Evolutionary conservation across 2,113 vertebrate genomes (phyloP), one percentile per base, ranked within the genome.

Genomic region (Chascanopsetta lugubris): DNA sequence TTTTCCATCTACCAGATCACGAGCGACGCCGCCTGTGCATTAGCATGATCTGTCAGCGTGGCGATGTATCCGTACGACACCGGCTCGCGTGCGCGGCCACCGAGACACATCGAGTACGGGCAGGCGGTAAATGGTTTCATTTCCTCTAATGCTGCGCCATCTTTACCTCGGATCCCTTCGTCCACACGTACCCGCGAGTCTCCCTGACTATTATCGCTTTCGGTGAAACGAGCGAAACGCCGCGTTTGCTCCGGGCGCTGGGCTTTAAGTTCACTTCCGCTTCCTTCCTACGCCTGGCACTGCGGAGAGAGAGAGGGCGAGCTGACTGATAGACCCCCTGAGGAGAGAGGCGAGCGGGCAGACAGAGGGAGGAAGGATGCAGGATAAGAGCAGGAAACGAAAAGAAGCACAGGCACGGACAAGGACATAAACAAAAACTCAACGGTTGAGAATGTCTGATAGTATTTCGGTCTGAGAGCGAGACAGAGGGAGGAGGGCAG

Each of bases 291-390:
- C 1, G 50, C 55, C 63, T 73, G 65, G 65, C 69, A 72, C 46
- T 50, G 61, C 25, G 36, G 46, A 70, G 48, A 64, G 57, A 64
- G 57, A 75, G 53, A 60, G 32, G 45, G 53, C 46, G 34, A 40
- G 58, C 48, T 55, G 57, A n/a, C 57, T 62, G 72, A 77, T 24
- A 54, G 64, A 73, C 69, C 69, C 76, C 71, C 59, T 6, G 42
- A 67, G 55, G 65, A 75, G 59, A 47, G 45, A 56, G 46, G 51
- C 48, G 43, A 58, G 73, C 67, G 40, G 54, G 73, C 51, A 64
- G 58, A 80, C 61, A 85, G 49, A 72, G 57, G 47, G 55, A 77
- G 80, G 61, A 82, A 78, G 77, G 81, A 81, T 69, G 42, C 64
- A 72, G 74, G 58, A 74, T 58, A 60, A 64, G 54, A 43, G 56